Evolutionary conservation across 2,888 invertebrate species (phyloP).

Genomic region (Glyphotaelius pellucidus): DNA sequence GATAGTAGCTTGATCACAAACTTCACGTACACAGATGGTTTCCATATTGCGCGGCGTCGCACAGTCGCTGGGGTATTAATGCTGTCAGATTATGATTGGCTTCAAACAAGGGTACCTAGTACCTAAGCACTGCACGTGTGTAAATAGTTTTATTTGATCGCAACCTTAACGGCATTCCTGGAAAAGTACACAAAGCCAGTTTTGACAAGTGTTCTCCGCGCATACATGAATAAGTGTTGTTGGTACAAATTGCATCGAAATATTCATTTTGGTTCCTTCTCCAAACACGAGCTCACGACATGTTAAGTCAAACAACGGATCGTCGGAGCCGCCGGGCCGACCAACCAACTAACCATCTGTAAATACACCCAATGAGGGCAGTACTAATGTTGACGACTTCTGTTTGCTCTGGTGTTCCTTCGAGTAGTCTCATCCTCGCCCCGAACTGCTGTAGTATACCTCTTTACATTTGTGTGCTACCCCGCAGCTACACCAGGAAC

Average conservation of each 20-base stretch:
- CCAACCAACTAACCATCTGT: conserved; percentile 27
- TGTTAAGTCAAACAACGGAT: conserved; percentile 20
- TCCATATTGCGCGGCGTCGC: too few species aligned
- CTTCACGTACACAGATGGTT: too few species aligned
- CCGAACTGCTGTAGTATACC: background rate
- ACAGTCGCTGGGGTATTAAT: too few species aligned
- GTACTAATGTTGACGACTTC: conserved; percentile 31
- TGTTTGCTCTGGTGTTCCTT: conserved; percentile 17
- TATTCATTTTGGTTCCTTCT: conserved; percentile 18
- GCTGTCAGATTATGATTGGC: background rate
- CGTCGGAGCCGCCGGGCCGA: conserved; percentile 5
- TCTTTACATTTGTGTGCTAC: background rate
- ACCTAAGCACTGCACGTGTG: background rate
- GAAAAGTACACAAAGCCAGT: conserved; percentile 11
- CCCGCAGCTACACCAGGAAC: too few species aligned
- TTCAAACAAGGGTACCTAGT: background rate
- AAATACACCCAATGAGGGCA: conserved; percentile 35
- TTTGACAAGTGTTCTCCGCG: conserved; percentile 29
- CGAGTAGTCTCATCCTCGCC: background rate
- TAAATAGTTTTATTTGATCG: conserved; percentile 6
- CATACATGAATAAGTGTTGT: conserved; percentile 30
- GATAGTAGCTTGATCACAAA: too few species aligned
- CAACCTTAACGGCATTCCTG: conserved; percentile 27
- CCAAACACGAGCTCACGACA: conserved; percentile 32
- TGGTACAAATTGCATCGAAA: conserved; percentile 10